A percentile compares a stretch with the other conserved stretches of the same genome.
Conservation (phyloP, 2,888 invertebrate species). For the Pollenia griseotomentosa region DNA sequence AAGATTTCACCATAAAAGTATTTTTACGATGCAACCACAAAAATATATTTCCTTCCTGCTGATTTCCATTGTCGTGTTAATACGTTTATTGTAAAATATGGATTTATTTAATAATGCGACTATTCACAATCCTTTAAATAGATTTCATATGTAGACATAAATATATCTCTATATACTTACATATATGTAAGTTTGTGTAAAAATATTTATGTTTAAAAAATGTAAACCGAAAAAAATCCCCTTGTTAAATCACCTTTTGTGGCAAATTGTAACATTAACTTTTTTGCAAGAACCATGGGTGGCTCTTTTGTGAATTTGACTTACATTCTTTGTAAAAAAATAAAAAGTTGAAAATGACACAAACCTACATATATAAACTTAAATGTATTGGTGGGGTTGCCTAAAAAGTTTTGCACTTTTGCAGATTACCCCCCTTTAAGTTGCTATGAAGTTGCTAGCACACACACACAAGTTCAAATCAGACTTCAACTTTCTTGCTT, state of each 20-base stretch:
- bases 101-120: conserved; percentile 10
- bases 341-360: neutral
- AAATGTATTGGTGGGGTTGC: neutral
- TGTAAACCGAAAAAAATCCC: conserved; percentile 44
- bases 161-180: neutral
- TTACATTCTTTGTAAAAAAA: neutral
- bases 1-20: neutral
- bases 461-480: no score
- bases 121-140: neutral
- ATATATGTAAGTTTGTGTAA: neutral
- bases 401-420: no score
- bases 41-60: neutral
- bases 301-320: neutral
- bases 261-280: conserved; percentile 32
- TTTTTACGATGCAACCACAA: neutral
- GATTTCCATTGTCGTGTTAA: neutral
- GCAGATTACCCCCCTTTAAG: no score
- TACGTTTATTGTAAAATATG: conserved; percentile 12
- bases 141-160: no score
- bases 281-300: neutral
- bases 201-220: neutral
- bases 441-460: no score
- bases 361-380: neutral
- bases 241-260: conserved; percentile 39
- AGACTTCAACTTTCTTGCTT: no score